A percentile compares a stretch with the other conserved stretches of the same genome.
Conservation (phyloP, 2,888 invertebrate genomes). For the Oxyscelio sp. region DNA sequence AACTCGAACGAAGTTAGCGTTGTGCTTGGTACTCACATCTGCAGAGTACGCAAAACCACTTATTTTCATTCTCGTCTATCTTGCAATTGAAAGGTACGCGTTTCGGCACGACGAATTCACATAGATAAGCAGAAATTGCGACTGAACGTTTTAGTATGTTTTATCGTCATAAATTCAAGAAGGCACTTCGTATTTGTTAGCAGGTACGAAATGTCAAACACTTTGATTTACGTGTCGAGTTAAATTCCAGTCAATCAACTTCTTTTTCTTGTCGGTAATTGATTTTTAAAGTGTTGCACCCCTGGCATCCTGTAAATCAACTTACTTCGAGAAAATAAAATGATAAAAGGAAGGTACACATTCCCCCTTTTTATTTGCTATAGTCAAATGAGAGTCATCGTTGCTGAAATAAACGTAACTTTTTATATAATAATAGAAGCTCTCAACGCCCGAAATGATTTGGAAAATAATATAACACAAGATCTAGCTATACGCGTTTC, state of each 20-base stretch:
- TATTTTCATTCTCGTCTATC: conserved; percentile 62
- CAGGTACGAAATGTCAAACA: conserved; percentile 49
- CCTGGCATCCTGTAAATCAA: conserved; percentile 26
- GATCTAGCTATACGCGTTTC: too few species aligned
- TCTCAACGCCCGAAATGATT: conserved; percentile 27
- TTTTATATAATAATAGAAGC: conserved; percentile 31
- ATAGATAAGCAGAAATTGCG: conserved; percentile 65
- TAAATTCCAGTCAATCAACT: conserved; percentile 51
- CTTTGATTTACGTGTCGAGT: conserved; percentile 54
- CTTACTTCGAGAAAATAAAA: conserved; percentile 16
- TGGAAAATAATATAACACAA: conserved; percentile 30
- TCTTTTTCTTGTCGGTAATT: conserved; percentile 39
- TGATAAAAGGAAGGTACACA: background rate
- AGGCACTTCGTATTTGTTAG: conserved; percentile 57
- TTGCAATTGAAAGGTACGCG: conserved; percentile 63
- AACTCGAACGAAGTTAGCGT: conserved; percentile 55
- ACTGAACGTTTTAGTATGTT: conserved; percentile 61
- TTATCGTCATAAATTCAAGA: conserved; percentile 48
- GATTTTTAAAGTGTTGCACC: conserved; percentile 37
- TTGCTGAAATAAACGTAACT: conserved; percentile 37
- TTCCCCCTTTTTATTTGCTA: conserved; percentile 20
- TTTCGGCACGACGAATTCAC: conserved; percentile 56
- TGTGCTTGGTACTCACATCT: conserved; percentile 38
- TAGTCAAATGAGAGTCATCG: conserved; percentile 32
- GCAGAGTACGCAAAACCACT: conserved; percentile 56